These are phyloP conservation scores for Galeopsomyia nigrocyanea DNA, from an alignment of 2,888 invertebrate species.

Conservation along the genomic window DNA sequence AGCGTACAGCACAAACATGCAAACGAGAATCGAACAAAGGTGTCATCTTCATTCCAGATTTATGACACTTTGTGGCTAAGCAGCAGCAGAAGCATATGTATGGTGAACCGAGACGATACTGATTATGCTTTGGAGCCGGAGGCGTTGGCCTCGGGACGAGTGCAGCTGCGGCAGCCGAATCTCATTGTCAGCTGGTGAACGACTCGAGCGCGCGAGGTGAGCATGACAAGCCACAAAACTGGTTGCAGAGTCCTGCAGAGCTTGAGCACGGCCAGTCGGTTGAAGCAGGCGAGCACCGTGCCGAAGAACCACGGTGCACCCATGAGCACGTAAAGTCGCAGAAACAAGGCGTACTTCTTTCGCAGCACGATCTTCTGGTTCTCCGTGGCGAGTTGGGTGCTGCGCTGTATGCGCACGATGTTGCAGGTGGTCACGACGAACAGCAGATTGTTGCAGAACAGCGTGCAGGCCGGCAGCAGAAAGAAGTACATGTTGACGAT, in stretches of 20 bases:
- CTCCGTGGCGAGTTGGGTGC: constrained; percentile 53
- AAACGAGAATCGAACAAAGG: too few species aligned
- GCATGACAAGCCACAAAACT: constrained; percentile 56
- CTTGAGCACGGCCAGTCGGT: constrained; percentile 54
- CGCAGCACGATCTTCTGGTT: constrained; percentile 51
- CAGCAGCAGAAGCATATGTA: too few species aligned
- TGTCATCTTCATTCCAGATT: too few species aligned
- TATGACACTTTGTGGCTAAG: too few species aligned
- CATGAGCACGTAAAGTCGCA: constrained; percentile 58
- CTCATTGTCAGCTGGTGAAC: constrained; percentile 30
- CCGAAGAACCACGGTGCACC: constrained; percentile 61
- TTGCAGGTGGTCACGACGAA: constrained; percentile 57
- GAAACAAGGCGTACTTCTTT: constrained; percentile 57
- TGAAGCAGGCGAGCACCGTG: constrained; percentile 53
- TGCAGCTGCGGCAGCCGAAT: background rate
- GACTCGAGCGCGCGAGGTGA: constrained; percentile 45
- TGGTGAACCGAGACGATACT: too few species aligned
- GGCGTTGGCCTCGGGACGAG: too few species aligned
- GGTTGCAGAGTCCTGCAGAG: constrained; percentile 57
- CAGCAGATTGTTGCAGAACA: constrained; percentile 57
- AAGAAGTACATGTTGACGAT: constrained; percentile 58
- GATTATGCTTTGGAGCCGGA: too few species aligned
- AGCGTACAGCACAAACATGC: too few species aligned
- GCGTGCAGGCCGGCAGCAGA: constrained; percentile 53
- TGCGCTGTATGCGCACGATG: constrained; percentile 54